A percentile compares a stretch with the other conserved stretches of the same genome.
Conservation (phyloP, 2,797 vertebrate species). For the Serranus cabrilla region DNA sequence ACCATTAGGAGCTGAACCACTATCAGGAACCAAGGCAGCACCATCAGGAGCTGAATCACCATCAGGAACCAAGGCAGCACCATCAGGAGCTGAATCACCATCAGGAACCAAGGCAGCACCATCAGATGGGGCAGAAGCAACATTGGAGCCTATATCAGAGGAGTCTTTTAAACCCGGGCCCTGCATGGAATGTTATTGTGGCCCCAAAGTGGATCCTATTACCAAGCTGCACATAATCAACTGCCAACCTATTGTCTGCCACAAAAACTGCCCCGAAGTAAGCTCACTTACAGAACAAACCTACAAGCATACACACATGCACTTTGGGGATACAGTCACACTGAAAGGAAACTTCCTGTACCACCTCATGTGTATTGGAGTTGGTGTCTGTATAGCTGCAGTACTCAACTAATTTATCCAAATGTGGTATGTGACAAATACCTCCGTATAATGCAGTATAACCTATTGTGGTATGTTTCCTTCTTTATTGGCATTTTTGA, state of each 20-base stretch:
- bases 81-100: not conserved
- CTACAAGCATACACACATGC: not conserved
- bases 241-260: conserved; percentile 84
- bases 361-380: not conserved
- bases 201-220: conserved; percentile 53
- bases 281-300: conserved; percentile 37
- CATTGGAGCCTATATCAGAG: not conserved
- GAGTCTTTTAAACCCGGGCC: not conserved
- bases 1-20: not conserved
- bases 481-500: too few species aligned
- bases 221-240: conserved; percentile 81
- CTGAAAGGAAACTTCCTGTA: not conserved
- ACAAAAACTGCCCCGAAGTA: conserved; percentile 83
- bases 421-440: too few species aligned
- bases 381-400: not conserved
- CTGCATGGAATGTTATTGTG: conserved; percentile 89
- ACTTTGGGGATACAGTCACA: not conserved
- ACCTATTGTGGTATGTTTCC: too few species aligned
- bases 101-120: not conserved
- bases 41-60: not conserved
- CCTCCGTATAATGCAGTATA: too few species aligned
- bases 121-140: not conserved
- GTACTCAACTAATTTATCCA: too few species aligned
- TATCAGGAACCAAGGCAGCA: not conserved
- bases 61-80: not conserved